Percentiles rank a stretch among this genome's conserved stretches.
Evolutionary conservation across 2,797 vertebrate genomes (phyloP).

Genomic region (Philypnodon macrostomus): DNA sequence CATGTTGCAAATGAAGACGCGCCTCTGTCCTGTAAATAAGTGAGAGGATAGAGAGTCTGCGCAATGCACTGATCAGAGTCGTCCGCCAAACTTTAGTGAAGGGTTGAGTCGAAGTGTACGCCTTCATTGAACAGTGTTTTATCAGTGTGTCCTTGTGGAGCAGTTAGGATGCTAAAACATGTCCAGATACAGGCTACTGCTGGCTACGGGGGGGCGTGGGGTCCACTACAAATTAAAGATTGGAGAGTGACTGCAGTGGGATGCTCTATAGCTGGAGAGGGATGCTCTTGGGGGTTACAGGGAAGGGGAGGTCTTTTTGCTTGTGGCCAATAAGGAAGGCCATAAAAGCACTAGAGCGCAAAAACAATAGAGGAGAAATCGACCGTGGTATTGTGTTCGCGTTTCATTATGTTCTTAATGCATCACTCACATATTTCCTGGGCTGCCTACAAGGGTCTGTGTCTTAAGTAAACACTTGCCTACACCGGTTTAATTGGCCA

Average conservation of each 20-base stretch:
- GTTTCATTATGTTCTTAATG: neutral
- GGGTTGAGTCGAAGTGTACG: constrained; percentile 8
- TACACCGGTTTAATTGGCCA: neutral
- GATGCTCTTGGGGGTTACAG: constrained; percentile 6
- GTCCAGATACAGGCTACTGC: constrained; percentile 3
- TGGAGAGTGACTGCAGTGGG: constrained; percentile 43
- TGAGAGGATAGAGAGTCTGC: constrained; percentile 54
- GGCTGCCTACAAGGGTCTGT: neutral
- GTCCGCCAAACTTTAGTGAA: constrained; percentile 47
- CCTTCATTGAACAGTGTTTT: neutral
- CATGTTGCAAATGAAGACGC: constrained; percentile 50
- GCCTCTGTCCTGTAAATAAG: constrained; percentile 33
- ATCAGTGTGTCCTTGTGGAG: constrained; percentile 21
- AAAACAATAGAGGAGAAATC: constrained; percentile 7
- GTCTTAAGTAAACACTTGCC: neutral
- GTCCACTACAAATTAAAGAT: constrained; percentile 36
- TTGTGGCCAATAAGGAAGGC: constrained; percentile 33
- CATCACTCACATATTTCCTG: constrained; percentile 1
- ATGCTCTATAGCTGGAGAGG: constrained; percentile 5
- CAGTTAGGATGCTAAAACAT: neutral
- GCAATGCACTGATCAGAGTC: constrained; percentile 44
- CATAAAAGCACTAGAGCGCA: constrained; percentile 13
- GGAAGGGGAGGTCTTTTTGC: constrained; percentile 6
- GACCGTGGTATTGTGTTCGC: neutral
- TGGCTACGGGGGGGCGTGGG: constrained; percentile 9